Percentiles rank a stretch among this genome's conserved stretches.
phyloP scores from a whole-genome alignment of 1,140 invertebrate genomes.

The Pentalonia nigronervosa region DNA sequence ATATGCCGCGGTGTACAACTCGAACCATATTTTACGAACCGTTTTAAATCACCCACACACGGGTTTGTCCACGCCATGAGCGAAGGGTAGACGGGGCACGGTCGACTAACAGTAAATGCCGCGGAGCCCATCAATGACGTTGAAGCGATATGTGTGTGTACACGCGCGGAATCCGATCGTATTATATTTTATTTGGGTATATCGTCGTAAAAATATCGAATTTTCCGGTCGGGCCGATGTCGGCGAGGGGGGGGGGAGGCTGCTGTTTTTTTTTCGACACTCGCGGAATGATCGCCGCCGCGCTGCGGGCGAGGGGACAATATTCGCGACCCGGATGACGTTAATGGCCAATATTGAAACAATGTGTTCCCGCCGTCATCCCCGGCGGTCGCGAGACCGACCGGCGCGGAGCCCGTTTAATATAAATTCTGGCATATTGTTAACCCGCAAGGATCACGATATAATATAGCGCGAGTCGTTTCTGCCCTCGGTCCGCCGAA shows the following conservation, averaged over 20 bases:
- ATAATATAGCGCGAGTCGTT: neutral
- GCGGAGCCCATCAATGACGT: neutral
- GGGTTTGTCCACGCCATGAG: neutral
- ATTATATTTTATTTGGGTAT: neutral
- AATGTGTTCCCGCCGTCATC: constrained; percentile 31
- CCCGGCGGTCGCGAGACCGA: neutral
- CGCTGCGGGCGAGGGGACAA: neutral
- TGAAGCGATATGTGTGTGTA: neutral
- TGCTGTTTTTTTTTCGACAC: neutral
- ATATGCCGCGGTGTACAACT: neutral
- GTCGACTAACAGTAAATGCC: neutral
- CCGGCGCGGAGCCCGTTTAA: constrained; percentile 17
- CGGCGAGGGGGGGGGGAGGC: too few relatives aligned
- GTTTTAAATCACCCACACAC: constrained; percentile 7
- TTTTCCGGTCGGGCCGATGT: neutral
- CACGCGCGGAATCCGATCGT: neutral
- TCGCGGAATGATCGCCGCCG: neutral
- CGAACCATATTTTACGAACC: neutral
- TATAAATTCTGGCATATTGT: constrained; percentile 58
- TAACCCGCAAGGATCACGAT: constrained; percentile 49
- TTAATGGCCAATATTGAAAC: constrained; percentile 55
- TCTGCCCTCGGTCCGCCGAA: neutral
- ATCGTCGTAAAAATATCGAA: neutral
- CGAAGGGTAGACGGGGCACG: too few relatives aligned
- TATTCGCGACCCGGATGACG: constrained; percentile 39